phyloP scores from a whole-genome alignment of 2,797 vertebrate species.

The Pithecia hirsuta region DNA sequence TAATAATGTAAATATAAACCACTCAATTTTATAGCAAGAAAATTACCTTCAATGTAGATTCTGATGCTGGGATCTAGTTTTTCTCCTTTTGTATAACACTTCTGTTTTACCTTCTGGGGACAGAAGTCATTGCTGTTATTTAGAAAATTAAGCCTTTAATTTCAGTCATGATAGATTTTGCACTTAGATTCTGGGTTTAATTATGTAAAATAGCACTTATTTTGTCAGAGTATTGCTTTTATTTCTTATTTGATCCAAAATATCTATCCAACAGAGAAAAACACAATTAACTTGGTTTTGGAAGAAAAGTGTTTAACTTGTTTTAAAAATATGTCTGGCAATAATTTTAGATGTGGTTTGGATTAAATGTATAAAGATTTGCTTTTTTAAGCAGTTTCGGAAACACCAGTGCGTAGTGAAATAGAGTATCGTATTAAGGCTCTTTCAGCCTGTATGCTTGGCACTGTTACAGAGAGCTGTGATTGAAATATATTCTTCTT shows the following conservation, averaged over 20 bases:
- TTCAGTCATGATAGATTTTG: neutral
- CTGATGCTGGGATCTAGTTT: neutral
- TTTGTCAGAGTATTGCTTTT: neutral
- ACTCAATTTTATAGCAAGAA: neutral
- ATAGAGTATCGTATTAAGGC: neutral
- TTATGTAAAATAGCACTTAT: neutral
- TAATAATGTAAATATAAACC: neutral
- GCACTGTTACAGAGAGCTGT: neutral
- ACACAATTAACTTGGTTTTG: neutral
- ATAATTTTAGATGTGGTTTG: conserved; percentile 10
- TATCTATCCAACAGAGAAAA: neutral
- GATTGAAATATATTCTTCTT: neutral
- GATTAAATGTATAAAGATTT: neutral
- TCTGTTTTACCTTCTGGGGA: neutral
- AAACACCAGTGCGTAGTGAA: neutral
- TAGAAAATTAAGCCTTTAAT: neutral
- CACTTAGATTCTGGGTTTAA: neutral
- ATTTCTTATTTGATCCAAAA: neutral
- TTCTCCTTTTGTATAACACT: neutral
- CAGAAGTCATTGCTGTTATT: neutral
- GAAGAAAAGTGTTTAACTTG: neutral
- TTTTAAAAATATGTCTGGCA: neutral
- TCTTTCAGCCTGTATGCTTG: neutral
- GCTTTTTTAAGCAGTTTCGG: conserved; percentile 13
- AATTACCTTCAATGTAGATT: neutral